Evolutionary conservation across 2,113 vertebrate genomes (phyloP), one percentile per base, ranked within the genome.

Genomic region (Collichthys lucidus): DNA sequence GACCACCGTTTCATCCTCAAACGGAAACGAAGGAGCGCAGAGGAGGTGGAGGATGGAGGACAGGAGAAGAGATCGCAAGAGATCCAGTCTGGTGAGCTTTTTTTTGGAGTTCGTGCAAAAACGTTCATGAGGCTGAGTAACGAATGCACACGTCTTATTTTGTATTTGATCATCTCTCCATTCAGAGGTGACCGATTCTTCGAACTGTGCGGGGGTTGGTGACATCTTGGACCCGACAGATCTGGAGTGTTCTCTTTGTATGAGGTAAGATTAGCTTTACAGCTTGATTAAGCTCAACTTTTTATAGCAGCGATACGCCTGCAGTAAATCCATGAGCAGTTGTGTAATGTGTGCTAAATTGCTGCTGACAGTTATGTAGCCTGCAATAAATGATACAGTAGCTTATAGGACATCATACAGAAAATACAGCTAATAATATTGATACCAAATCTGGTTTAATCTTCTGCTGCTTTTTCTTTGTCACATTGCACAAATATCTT

Each of bases 231-330:
- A 98, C 60, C 95, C 96, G 0, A 89, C 95, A 57, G 97, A 98
- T 91, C 92, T 98, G 93, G 97, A 98, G 82, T 98, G 97, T 69
- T 95, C 97, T 50, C 92, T 98, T 7, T 98, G 97, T 87, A 98
- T 98, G 97, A 98, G 97, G 97, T 98, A 92, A 65, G 70, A 66
- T 70, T 19, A 61, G 10, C 42, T 42, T 65, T 12, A 66, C 19
- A 29, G 55, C 17, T 24, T 35, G 5, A 40, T 62, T 63, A 15
- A 49, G 4, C 8, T 12, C 0, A 57, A 19, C 49, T 40, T 49
- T 19, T 14, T 19, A 22, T 16, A 29, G 40, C 15, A 15, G 8
- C 9, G 20, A 10, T 9, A 20, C 49, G 29, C 5, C 4, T 42
- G 20, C 40, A 46, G 4, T 74, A 62, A 46, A 68, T 61, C 26